Base-by-base conservation (phyloP, 2,888 invertebrate genomes). In the Trileptium ribeirensis region DNA sequence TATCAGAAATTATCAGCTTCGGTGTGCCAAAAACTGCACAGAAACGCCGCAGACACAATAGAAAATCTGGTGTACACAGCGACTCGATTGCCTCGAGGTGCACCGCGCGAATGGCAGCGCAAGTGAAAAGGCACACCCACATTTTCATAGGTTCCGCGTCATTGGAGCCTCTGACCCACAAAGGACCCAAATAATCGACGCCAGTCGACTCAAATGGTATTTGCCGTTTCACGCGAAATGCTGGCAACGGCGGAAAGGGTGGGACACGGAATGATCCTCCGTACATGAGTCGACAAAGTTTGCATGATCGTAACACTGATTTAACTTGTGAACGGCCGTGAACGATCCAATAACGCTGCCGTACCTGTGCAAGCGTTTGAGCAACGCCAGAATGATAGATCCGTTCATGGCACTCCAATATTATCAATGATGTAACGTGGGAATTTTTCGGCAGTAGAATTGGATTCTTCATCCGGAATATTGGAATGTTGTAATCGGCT, bases 1-100 rank as follows among this genome's bases (percentile, higher is more conserved):
- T 89, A 80, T 90, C 89, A 34, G 86, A 86, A 75, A 86, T 88
- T 0, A 89, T 85, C 1, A 85, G 83, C 15, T 75, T 82, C 0
- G 88, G 87, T 37, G 86, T 81, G 2, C 89, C 87, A 36, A 87
- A 81, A 67, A 87, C 80, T 0, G 86, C 84, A n/a, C 88, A 84
- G 37, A 89, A 89, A 74, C 88, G 81, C 67, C 87, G 78, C 8
- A 89, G 81, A 8, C 86, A 85, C 67, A 84, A 82, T 3, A 89
- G 36, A 81, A 89, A 89, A 29, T 83, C 82, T 1, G 84, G 80
- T 0, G 88, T 86, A 0, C 85, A 85, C 29, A 89, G 81, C 3
- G 86, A 84, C 0, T 81, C 33, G 3, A 82, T 34, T 24, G 31
- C 15, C 29, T 81, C 81, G 8, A 81, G 51, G 34, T 81, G 81